phyloP scores from a whole-genome alignment of 2,113 vertebrate species.

The Rallus limicola region DNA sequence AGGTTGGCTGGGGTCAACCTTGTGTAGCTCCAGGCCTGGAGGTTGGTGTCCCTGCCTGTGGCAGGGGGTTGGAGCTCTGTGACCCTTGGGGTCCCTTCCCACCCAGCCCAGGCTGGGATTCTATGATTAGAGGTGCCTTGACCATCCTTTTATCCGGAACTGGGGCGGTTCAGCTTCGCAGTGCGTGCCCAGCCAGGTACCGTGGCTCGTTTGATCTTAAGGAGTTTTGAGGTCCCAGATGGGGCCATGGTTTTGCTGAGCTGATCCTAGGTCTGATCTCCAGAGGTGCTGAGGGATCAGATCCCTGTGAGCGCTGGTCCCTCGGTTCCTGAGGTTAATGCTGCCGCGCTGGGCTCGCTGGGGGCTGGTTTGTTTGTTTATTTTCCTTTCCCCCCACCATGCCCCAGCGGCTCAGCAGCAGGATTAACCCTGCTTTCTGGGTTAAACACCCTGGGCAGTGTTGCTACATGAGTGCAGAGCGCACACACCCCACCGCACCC shows the following conservation, averaged over 20 bases:
- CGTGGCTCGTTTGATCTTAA: rapidly evolving
- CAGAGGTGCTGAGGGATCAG: rapidly evolving
- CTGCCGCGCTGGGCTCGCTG: rapidly evolving
- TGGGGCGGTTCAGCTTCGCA: rapidly evolving
- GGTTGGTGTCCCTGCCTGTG: no score
- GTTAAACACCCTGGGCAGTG: neutral
- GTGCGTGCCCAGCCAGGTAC: rapidly evolving
- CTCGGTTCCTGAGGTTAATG: rapidly evolving
- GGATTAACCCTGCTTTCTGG: neutral
- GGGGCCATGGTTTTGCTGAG: neutral
- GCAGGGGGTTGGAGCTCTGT: no score
- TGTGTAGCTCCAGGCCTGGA: no score
- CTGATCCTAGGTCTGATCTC: rapidly evolving
- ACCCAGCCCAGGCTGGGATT: no score
- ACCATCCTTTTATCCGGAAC: rapidly evolving
- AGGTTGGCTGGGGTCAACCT: no score
- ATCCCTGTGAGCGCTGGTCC: rapidly evolving
- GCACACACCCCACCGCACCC: neutral
- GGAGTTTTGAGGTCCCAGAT: rapidly evolving
- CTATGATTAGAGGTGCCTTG: no score
- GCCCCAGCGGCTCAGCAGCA: rapidly evolving
- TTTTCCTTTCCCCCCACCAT: rapidly evolving
- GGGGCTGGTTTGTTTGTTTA: rapidly evolving
- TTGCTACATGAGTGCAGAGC: neutral
- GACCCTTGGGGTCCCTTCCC: no score